Evolutionary conservation across 1,140 invertebrate genomes (phyloP).

Genomic region (Drosophila insularis): DNA sequence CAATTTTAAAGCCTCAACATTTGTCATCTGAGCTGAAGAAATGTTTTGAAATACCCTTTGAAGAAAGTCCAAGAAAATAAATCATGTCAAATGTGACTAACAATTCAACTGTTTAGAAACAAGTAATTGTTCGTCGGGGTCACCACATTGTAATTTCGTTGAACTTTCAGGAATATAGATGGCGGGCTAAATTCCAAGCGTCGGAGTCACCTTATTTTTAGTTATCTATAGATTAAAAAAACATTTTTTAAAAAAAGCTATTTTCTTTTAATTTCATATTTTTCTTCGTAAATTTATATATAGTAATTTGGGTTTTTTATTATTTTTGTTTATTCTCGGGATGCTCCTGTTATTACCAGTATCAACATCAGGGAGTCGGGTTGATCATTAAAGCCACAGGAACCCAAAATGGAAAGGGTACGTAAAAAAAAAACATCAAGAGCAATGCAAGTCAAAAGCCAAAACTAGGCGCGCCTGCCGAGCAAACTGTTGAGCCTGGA

Average conservation of each 20-base stretch:
- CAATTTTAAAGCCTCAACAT: background rate
- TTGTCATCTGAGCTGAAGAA: background rate
- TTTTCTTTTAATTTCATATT: too few relatives aligned
- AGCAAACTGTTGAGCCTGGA: slow-evolving; percentile 2
- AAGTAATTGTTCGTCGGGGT: background rate
- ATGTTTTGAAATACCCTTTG: background rate
- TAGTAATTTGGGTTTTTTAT: too few relatives aligned
- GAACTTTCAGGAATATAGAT: background rate
- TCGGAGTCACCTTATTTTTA: too few relatives aligned
- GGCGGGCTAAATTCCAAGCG: too few relatives aligned
- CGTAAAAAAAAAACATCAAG: background rate
- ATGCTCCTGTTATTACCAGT: background rate
- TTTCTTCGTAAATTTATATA: too few relatives aligned
- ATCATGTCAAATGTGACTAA: too few relatives aligned
- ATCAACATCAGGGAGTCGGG: background rate
- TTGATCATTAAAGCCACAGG: background rate
- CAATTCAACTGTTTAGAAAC: too few relatives aligned
- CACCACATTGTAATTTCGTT: background rate
- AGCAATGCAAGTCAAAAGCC: slow-evolving; percentile 8
- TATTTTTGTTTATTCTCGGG: background rate
- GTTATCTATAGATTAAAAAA: too few relatives aligned
- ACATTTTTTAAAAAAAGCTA: too few relatives aligned
- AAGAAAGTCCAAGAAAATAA: background rate
- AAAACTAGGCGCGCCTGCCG: slow-evolving; percentile 20
- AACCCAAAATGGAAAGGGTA: background rate